Percentiles rank a stretch among this genome's conserved stretches.
These are phyloP conservation scores for Aphyosemion australe DNA, from an alignment of 2,113 vertebrate species.

Conservation along the genomic window DNA sequence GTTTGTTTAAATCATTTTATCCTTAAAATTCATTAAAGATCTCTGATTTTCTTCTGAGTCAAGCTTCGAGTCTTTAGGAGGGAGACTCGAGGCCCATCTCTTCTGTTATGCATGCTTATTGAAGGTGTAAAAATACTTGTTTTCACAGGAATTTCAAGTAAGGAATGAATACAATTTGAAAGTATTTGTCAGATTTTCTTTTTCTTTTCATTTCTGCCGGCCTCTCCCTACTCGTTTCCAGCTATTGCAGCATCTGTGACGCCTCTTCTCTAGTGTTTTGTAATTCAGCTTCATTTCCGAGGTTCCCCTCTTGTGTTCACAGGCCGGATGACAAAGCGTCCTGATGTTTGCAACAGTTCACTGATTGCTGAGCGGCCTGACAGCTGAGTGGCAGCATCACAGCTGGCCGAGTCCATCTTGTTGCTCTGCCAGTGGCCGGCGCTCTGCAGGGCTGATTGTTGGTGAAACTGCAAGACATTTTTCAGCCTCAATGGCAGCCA, in stretches of 20 bases:
- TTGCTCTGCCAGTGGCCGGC: slow-evolving; percentile 39
- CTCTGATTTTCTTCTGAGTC: too few relatives aligned
- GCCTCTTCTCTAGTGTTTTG: slow-evolving; percentile 27
- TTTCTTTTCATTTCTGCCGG: slow-evolving; percentile 14
- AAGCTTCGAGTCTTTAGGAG: too few relatives aligned
- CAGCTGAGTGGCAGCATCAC: slow-evolving; percentile 38
- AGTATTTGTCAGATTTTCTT: not conserved
- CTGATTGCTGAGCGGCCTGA: slow-evolving; percentile 53
- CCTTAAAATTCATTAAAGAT: not conserved
- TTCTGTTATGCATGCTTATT: too few relatives aligned
- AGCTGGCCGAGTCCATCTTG: slow-evolving; percentile 37
- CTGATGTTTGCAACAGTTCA: slow-evolving; percentile 52
- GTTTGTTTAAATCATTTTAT: slow-evolving; percentile 3
- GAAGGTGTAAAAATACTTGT: too few relatives aligned
- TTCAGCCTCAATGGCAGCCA: slow-evolving; percentile 54
- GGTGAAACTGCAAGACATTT: slow-evolving; percentile 43
- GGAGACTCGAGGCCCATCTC: too few relatives aligned
- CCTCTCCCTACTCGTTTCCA: slow-evolving; percentile 28
- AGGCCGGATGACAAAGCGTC: slow-evolving; percentile 47
- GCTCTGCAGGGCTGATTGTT: slow-evolving; percentile 50
- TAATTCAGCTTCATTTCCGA: slow-evolving; percentile 43
- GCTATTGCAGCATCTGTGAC: slow-evolving; percentile 29
- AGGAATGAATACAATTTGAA: not conserved
- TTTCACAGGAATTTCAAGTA: too few relatives aligned
- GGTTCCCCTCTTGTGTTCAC: slow-evolving; percentile 34